These are phyloP conservation scores for Pasiphila rectangulata DNA, from an alignment of 2,888 invertebrate genomes.

Conservation along the genomic window DNA sequence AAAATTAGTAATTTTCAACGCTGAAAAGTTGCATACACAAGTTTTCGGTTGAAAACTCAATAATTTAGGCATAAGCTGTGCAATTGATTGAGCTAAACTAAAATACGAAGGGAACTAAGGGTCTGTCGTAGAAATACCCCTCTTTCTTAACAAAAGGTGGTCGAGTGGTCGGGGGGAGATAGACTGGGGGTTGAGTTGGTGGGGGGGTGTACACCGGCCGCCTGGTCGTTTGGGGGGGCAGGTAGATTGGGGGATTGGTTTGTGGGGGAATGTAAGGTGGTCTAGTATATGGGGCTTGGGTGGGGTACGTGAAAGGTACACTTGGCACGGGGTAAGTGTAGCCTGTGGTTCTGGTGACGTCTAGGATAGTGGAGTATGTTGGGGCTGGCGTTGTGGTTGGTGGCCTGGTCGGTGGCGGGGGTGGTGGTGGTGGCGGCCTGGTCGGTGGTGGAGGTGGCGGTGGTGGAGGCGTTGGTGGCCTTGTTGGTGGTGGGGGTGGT, in stretches of 20 bases:
- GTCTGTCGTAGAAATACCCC: constrained; percentile 73
- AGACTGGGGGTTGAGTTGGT: constrained; percentile 30
- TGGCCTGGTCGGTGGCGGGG: constrained; percentile 26
- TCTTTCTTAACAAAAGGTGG: constrained; percentile 62
- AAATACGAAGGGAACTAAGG: constrained; percentile 67
- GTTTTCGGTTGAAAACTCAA: not conserved
- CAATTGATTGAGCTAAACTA: constrained; percentile 46
- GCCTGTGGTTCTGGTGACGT: constrained; percentile 46
- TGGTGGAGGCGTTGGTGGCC: constrained; percentile 33
- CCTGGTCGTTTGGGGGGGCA: constrained; percentile 25
- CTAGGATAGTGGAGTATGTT: constrained; percentile 37
- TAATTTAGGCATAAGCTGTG: constrained; percentile 33
- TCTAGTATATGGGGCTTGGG: constrained; percentile 34
- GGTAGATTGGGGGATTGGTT: constrained; percentile 23
- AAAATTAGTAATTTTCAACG: constrained; percentile 1
- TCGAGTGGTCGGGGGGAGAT: constrained; percentile 45
- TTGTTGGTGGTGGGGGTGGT: constrained; percentile 21
- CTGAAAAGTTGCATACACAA: not conserved
- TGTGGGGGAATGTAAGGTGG: constrained; percentile 23
- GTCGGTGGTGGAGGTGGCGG: constrained; percentile 36
- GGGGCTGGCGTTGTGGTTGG: constrained; percentile 34
- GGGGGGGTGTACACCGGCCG: constrained; percentile 36
- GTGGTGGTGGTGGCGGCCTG: constrained; percentile 33
- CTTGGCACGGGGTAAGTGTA: constrained; percentile 53
- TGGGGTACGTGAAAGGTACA: constrained; percentile 50